Evolutionary conservation across 64 coral and sea anemone genomes (phyloP).

Genomic region (Platygyra sinensis): DNA sequence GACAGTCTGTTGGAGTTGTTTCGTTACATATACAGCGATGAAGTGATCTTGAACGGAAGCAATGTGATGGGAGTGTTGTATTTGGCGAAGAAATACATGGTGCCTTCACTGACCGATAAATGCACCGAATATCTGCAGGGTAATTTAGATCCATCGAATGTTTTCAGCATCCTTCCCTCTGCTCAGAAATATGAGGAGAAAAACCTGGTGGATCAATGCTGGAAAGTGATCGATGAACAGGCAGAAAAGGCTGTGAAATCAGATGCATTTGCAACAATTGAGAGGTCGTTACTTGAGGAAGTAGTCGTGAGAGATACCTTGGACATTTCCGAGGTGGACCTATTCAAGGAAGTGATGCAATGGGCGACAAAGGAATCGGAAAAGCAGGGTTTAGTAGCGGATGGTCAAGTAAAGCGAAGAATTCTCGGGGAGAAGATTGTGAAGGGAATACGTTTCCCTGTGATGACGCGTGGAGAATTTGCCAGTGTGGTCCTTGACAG

Average conservation of each 20-base stretch:
- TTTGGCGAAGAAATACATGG: slow-evolving; percentile 7
- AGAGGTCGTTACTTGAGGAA: not conserved
- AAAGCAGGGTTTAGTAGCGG: not conserved
- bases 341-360: not conserved
- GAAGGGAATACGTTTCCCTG: not conserved
- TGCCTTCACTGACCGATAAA: not conserved
- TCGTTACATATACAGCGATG: not conserved
- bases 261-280: not conserved
- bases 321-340: not conserved
- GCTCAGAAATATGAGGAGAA: not conserved
- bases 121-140: slow-evolving; percentile 10
- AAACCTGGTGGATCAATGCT: not conserved
- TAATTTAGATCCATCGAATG: slow-evolving; percentile 3
- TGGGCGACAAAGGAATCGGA: slow-evolving; percentile 13
- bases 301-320: slow-evolving; percentile 8
- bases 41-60: not conserved
- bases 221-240: slow-evolving; percentile 10
- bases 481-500: not conserved
- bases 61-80: slow-evolving; percentile 22
- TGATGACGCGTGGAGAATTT: not conserved
- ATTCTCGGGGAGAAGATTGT: not conserved
- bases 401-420: not conserved
- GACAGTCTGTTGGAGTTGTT: not conserved
- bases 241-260: not conserved
- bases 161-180: not conserved